Evolutionary conservation across 1,140 invertebrate genomes (phyloP).

Genomic region (Calycopis cecrops): DNA sequence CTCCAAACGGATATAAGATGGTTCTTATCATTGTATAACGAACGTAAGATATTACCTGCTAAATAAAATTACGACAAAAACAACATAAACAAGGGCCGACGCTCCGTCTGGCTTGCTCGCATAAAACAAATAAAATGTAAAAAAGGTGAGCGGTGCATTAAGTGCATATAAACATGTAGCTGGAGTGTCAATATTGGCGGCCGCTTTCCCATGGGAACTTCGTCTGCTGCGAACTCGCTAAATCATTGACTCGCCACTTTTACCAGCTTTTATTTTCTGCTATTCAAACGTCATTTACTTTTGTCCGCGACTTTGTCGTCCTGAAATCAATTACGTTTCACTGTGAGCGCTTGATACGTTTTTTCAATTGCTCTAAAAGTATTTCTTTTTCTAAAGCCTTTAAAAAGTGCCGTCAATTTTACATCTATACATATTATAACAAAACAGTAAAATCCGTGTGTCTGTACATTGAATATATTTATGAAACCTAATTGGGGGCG

Average conservation of each 20-base stretch:
- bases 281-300: constrained; percentile 66
- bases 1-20: background rate
- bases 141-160: constrained; percentile 72
- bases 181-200: constrained; percentile 72
- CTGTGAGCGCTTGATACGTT: background rate
- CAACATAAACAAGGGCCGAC: constrained; percentile 62
- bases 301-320: constrained; percentile 23
- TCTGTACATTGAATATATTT: too few species aligned
- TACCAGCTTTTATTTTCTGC: constrained; percentile 56
- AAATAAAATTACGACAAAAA: constrained; percentile 68
- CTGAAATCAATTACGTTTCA: constrained; percentile 48
- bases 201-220: constrained; percentile 69
- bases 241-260: constrained; percentile 53
- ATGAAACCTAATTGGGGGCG: too few species aligned
- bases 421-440: too few species aligned
- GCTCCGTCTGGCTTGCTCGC: constrained; percentile 60
- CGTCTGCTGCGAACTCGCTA: constrained; percentile 45
- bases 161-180: constrained; percentile 73
- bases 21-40: constrained; percentile 35
- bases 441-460: too few species aligned
- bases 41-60: constrained; percentile 54
- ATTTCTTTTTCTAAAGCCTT: too few species aligned
- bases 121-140: constrained; percentile 68
- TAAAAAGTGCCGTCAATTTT: too few species aligned
- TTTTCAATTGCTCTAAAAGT: background rate